Conservation (phyloP, 2,797 vertebrate genomes). For the Melanotaenia pygmaea region DNA sequence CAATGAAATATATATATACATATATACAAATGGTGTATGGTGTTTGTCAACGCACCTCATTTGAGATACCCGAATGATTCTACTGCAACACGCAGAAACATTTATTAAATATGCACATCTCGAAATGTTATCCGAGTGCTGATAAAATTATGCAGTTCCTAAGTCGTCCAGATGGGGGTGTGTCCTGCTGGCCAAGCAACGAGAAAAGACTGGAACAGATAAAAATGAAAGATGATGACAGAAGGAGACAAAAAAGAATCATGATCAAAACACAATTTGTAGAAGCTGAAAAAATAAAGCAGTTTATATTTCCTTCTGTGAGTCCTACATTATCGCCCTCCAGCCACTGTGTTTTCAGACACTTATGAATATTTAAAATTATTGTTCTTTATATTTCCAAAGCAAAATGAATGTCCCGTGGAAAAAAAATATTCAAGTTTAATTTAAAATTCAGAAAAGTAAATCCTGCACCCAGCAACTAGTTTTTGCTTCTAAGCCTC, state of each 20-base stretch:
- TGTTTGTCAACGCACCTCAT: not conserved
- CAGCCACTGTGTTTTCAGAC: not conserved
- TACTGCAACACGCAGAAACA: not conserved
- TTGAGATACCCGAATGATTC: not conserved
- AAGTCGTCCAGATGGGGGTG: constrained; percentile 79
- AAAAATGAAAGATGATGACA: not conserved
- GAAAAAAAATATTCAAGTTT: not conserved
- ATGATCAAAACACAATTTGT: not conserved
- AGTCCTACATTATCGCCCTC: not conserved
- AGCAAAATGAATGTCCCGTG: not conserved
- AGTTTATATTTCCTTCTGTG: not conserved
- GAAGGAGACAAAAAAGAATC: not conserved
- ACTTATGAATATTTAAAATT: not conserved
- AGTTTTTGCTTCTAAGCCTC: constrained; percentile 43
- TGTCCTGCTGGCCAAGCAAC: constrained; percentile 51
- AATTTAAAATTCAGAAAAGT: not conserved
- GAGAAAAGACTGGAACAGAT: not conserved
- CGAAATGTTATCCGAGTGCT: not conserved
- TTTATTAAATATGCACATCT: not conserved
- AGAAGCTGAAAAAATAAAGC: not conserved
- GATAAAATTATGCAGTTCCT: constrained; percentile 66
- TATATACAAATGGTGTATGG: not conserved
- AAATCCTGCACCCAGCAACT: not conserved
- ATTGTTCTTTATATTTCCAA: not conserved
- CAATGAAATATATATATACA: not conserved